These are phyloP conservation scores for Phymatocera aterrima DNA, from an alignment of 2,888 invertebrate genomes.

Conservation along the genomic window DNA sequence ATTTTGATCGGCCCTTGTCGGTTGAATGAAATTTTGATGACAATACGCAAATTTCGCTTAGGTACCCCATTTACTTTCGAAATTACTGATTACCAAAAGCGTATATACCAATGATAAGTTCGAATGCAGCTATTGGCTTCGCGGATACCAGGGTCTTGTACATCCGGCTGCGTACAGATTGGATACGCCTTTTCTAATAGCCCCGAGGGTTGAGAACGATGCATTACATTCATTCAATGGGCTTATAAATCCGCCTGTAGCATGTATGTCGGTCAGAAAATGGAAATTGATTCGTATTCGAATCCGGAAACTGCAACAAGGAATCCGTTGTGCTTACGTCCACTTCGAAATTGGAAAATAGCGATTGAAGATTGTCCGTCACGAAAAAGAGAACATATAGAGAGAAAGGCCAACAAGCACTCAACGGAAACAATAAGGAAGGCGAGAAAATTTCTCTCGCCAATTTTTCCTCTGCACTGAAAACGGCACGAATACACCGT, in stretches of 20 bases:
- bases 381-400: background rate
- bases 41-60: background rate
- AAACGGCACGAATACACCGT: background rate
- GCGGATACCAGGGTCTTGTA: conserved; percentile 12
- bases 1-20: too few species aligned
- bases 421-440: too few species aligned
- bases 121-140: background rate
- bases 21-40: too few species aligned
- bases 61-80: background rate
- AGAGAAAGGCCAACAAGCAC: too few species aligned
- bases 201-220: conserved; percentile 55
- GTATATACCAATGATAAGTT: background rate
- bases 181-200: conserved; percentile 63
- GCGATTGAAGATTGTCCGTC: background rate
- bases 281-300: conserved; percentile 5
- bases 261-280: background rate
- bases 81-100: background rate
- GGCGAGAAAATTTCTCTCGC: background rate
- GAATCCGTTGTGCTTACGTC: background rate
- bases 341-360: too few species aligned
- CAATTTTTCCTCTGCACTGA: background rate
- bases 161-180: conserved; percentile 54
- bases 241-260: background rate
- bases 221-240: conserved; percentile 16
- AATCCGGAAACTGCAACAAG: too few species aligned